Conservation (phyloP, 2,888 invertebrate species). For the Pinctada fucata region DNA sequence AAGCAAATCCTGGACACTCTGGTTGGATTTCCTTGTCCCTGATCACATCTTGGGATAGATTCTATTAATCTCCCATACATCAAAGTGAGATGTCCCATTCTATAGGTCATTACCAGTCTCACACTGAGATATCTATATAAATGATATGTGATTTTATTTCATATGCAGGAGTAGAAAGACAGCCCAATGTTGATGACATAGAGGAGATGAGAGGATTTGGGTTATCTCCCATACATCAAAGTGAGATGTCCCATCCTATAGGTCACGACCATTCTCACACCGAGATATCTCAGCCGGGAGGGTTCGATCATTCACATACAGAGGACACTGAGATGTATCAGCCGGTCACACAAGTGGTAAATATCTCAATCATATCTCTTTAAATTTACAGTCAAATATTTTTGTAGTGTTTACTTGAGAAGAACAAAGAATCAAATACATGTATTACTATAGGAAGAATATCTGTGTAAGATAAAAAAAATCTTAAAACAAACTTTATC, state of each 20-base stretch:
- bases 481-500: too few relatives aligned
- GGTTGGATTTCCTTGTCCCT: too few relatives aligned
- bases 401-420: too few relatives aligned
- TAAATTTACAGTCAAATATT: background rate
- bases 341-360: constrained; percentile 65
- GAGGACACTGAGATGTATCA: constrained; percentile 66
- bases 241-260: constrained; percentile 26
- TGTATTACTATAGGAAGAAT: too few relatives aligned
- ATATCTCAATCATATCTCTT: constrained; percentile 22
- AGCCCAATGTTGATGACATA: constrained; percentile 43
- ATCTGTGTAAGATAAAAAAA: too few relatives aligned
- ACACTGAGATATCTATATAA: background rate
- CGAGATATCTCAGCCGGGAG: constrained; percentile 27
- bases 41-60: too few relatives aligned
- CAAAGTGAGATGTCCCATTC: constrained; percentile 28
- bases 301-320: constrained; percentile 66
- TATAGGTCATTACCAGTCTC: constrained; percentile 19
- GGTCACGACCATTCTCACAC: constrained; percentile 16
- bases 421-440: too few relatives aligned
- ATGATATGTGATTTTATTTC: too few relatives aligned
- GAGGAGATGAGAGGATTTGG: constrained; percentile 54
- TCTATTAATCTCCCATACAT: constrained; percentile 56
- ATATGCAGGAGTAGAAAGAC: constrained; percentile 48
- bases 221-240: constrained; percentile 51
- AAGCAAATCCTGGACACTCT: too few relatives aligned